Evolutionary conservation across 1,140 invertebrate genomes (phyloP), one percentile per base, ranked within the genome.

Genomic region (Magallana angulata): DNA sequence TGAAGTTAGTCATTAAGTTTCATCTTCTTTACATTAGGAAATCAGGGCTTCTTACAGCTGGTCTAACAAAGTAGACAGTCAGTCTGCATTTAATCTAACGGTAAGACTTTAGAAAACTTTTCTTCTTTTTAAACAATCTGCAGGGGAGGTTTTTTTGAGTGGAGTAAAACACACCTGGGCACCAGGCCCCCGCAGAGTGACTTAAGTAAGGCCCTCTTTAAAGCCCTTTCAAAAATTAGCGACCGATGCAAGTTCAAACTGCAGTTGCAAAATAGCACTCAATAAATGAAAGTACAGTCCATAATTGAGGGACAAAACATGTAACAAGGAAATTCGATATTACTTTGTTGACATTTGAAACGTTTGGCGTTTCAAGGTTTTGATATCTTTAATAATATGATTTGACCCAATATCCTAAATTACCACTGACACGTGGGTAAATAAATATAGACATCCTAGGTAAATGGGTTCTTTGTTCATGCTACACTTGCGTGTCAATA

Each of bases 321-420:
- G 11, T 62, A 76, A 76, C 30, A 11, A 9, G 24, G 68, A 76
- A 12, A 36, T 76, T 76, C 68, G 24, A 30, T 76, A 76, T 48
- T 8, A 48, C 36, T 48, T 48, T 76, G 68, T 36, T 76, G 24
- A 76, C 68, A 76, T 76, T 30, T 36, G 60, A 76, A 76, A 76
- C 18, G 12, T 36, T 24, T 76, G 18, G 30, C 9, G 24, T 76
- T 76, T 76, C 68, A 76, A 76, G 68, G 68, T 76, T 36, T 9
- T 30, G 24, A 30, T 30, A 76, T 30, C 68, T 5, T 76, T 76
- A 30, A 30, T 76, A 30, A 76, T 76, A 76, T 76, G 68, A 30
- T 76, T 76, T 76, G 68, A 76, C 68, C 68, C 36, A 76, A 76
- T 76, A 76, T 76, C 24, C 68, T 76, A 76, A 76, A 76, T 30